These are phyloP conservation scores for Drosophila setifemur DNA, from an alignment of 1,140 invertebrate species.

Conservation along the genomic window DNA sequence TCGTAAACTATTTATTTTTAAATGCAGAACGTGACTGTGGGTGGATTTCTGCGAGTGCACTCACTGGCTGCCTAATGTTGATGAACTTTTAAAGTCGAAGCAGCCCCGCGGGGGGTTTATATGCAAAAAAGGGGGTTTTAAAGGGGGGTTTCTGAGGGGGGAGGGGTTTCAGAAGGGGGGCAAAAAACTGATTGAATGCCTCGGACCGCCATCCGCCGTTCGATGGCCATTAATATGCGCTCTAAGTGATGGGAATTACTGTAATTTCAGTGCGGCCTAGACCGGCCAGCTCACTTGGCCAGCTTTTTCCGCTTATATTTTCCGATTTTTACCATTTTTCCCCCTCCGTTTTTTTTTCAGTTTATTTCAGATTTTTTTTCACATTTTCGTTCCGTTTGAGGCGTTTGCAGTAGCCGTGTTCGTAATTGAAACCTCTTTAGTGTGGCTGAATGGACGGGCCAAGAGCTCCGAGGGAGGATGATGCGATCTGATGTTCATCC, in stretches of 20 bases:
- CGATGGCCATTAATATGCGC: slow-evolving; percentile 80
- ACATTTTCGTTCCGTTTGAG: slow-evolving; percentile 39
- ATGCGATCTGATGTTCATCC: slow-evolving; percentile 37
- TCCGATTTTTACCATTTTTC: slow-evolving; percentile 1
- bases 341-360: background rate
- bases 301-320: slow-evolving; percentile 30
- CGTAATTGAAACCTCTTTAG: slow-evolving; percentile 80
- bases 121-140: slow-evolving; percentile 31
- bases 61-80: slow-evolving; percentile 13
- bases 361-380: slow-evolving; percentile 11
- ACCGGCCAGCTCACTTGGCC: slow-evolving; percentile 18
- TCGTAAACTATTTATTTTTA: background rate
- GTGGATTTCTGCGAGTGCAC: background rate
- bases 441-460: slow-evolving; percentile 71
- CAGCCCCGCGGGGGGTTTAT: slow-evolving; percentile 28
- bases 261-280: slow-evolving; percentile 75
- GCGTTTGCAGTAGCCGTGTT: slow-evolving; percentile 70
- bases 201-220: slow-evolving; percentile 53
- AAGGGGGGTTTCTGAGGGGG: background rate
- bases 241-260: slow-evolving; percentile 82
- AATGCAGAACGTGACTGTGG: background rate
- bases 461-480: slow-evolving; percentile 10
- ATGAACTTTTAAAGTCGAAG: slow-evolving; percentile 45
- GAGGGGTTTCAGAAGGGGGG: background rate
- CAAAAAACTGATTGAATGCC: slow-evolving; percentile 51